A percentile compares a stretch with the other conserved stretches of the same genome.
phyloP scores from a whole-genome alignment of 2,888 invertebrate genomes.

The Dasysyrphus tricinctus region DNA sequence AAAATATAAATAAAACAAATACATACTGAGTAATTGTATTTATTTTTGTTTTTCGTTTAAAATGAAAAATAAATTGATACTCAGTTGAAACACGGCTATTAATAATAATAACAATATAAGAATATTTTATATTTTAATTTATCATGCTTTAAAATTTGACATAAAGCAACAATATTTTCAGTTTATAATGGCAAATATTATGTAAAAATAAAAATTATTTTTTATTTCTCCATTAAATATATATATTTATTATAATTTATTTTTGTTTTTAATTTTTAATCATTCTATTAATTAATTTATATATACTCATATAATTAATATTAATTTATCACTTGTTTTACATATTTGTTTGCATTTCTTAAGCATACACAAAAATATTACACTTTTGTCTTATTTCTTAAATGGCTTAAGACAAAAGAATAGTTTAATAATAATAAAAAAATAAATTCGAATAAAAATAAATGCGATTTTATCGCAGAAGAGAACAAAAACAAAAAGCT shows the following conservation, averaged over 20 bases:
- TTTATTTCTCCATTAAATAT: conserved; percentile 20
- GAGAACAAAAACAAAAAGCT: conserved; percentile 15
- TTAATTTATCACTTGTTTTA: conserved; percentile 66
- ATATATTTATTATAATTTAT: conserved; percentile 21
- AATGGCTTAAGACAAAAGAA: conserved; percentile 61
- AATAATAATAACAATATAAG: background rate
- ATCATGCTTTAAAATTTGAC: conserved; percentile 20
- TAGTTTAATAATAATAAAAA: conserved; percentile 7
- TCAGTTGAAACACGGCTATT: background rate
- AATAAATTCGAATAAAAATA: conserved; percentile 69
- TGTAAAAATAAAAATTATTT: conserved; percentile 39
- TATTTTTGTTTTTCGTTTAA: background rate
- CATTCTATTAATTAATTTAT: conserved; percentile 46
- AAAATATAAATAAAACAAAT: background rate
- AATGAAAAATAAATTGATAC: background rate
- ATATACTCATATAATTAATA: conserved; percentile 57
- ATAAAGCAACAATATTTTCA: conserved; percentile 61
- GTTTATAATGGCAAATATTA: conserved; percentile 63
- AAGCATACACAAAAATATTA: conserved; percentile 45
- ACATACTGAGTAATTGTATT: background rate
- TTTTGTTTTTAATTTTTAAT: conserved; percentile 17
- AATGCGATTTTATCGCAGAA: conserved; percentile 62
- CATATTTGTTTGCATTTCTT: conserved; percentile 47
- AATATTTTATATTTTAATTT: background rate
- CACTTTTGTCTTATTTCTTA: conserved; percentile 47